Evolutionary conservation across 2,888 invertebrate genomes (phyloP), one percentile per base, ranked within the genome.

Genomic region (Drosophila subsilvestris): DNA sequence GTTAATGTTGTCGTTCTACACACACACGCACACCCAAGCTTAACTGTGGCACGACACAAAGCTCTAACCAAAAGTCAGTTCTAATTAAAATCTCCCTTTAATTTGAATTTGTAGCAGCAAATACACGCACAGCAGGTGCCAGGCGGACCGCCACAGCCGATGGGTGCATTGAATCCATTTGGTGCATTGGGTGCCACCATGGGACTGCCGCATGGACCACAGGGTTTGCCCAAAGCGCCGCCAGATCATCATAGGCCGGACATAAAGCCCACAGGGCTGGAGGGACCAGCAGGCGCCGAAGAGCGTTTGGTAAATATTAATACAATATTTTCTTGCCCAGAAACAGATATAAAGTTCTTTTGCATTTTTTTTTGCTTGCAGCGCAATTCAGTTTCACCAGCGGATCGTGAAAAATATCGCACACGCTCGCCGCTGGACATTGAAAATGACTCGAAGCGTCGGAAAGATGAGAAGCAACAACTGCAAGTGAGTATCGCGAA

Each of bases 61-160:
- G 10, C 37, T 44, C 12, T 17, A n/a, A 17, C 14, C 37, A 20
- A 12, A 37, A 29, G 1, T 43, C 10, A 25, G 22, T 58, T 58
- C 51, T 25, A 68, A 66, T 59, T 25, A 57, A 75, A 62, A 54
- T 56, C 12, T 49, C 29, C 37, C 10, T 25, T 56, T 14, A 50
- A 51, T 50, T n/a, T 50, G 18, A 50, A 66, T 68, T 90, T 90
- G 44, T 93, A 97, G 97, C 97, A 97, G 95, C 97, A 97, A 94
- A 96, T 97, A 93, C 97, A 97, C 93, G 97, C 96, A 79, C 96
- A 96, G 90, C 97, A 96, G 90, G 94, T 96, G 82, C 94, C 94
- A 51, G 95, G 95, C 75, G 92, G 93, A 61, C 93, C 93, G 71
- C 91, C 93, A 79, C 92, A 92, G 78, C 91, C 92, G 32, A 92